These are phyloP conservation scores for Pyrgus malvae DNA, from an alignment of 2,888 invertebrate species.

Conservation along the genomic window DNA sequence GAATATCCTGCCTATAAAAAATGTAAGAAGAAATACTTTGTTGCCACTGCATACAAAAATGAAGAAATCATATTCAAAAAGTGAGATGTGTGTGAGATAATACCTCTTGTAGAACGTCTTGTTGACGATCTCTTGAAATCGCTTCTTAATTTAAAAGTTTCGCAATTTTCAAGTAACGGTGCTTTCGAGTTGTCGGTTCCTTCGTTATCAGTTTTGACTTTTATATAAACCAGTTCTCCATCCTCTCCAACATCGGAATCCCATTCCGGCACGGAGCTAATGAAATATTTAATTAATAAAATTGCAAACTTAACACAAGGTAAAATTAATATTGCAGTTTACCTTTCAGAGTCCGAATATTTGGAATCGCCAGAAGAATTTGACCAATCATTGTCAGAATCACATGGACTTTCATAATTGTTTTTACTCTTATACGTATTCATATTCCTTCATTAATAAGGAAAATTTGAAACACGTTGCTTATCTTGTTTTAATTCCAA, in stretches of 20 bases:
- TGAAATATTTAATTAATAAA: conserved; percentile 17
- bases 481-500: too few relatives aligned
- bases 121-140: conserved; percentile 72
- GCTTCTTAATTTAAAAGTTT: conserved; percentile 67
- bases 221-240: conserved; percentile 86
- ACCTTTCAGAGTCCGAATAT: conserved; percentile 84
- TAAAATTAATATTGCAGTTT: not conserved
- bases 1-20: conserved; percentile 65
- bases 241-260: conserved; percentile 84
- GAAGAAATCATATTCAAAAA: too few relatives aligned
- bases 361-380: conserved; percentile 75
- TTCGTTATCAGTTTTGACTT: conserved; percentile 62
- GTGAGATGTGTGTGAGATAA: not conserved
- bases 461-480: too few relatives aligned
- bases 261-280: conserved; percentile 86
- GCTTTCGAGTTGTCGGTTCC: conserved; percentile 42
- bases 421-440: conserved; percentile 29
- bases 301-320: too few relatives aligned
- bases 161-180: conserved; percentile 66
- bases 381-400: conserved; percentile 74
- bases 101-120: conserved; percentile 69
- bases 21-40: too few relatives aligned
- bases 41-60: too few relatives aligned
- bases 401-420: conserved; percentile 64
- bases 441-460: conserved; percentile 8